Percentiles rank a stretch among this genome's conserved stretches.
Evolutionary conservation across 2,797 vertebrate genomes (phyloP).

Genomic region (Pangasius macronema): DNA sequence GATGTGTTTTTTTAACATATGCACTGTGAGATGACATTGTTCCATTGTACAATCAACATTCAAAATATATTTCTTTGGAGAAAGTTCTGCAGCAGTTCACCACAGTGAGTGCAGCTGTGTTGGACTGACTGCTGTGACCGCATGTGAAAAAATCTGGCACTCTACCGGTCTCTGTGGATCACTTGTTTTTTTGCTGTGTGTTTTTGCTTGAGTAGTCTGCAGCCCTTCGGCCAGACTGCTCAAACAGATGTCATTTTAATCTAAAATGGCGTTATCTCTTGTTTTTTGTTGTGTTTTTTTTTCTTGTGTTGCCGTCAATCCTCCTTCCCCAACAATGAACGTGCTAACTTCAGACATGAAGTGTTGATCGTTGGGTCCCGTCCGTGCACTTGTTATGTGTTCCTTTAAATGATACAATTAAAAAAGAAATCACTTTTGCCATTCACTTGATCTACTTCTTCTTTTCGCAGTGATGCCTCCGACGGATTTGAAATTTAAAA

Average conservation of each 20-base stretch:
- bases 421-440: constrained; percentile 54
- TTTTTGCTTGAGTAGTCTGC: constrained; percentile 88
- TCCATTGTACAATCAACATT: constrained; percentile 74
- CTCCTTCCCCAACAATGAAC: constrained; percentile 83
- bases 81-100: constrained; percentile 58
- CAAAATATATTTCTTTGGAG: constrained; percentile 40
- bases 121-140: constrained; percentile 80
- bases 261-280: constrained; percentile 81
- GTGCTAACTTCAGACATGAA: constrained; percentile 68
- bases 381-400: constrained; percentile 72
- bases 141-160: constrained; percentile 77
- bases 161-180: constrained; percentile 79
- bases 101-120: constrained; percentile 73
- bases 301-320: constrained; percentile 34
- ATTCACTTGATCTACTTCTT: constrained; percentile 63
- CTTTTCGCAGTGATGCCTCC: constrained; percentile 87
- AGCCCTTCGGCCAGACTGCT: constrained; percentile 78
- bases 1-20: constrained; percentile 5
- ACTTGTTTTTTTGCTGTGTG: constrained; percentile 63
- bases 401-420: constrained; percentile 57
- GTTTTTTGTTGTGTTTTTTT: constrained; percentile 69
- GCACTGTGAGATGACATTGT: constrained; percentile 39
- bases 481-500: constrained; percentile 93
- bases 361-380: constrained; percentile 85
- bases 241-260: constrained; percentile 89